Evolutionary conservation across 1,140 invertebrate species (phyloP), one percentile per base, ranked within the genome.

Genomic region (Brachionus rotundiformis): DNA sequence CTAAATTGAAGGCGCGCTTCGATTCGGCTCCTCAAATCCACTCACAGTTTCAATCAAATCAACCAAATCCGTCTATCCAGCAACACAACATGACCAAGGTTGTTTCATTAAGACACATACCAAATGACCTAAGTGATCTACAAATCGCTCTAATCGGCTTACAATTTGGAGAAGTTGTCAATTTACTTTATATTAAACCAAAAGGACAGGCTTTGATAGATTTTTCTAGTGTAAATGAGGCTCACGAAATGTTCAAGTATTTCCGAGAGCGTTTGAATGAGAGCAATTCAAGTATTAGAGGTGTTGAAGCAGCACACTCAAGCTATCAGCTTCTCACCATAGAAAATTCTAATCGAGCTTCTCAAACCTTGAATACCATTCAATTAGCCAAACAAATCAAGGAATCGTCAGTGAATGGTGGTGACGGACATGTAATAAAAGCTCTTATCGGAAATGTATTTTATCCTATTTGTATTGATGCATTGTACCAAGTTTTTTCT

Each of bases 201-300:
- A 96, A 96, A 89, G 96, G 95, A 89, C 95, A 96, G 94, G 97
- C 97, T 83, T 98, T 98, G 88, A 90, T 99, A 82, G 96, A 99
- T 90, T 98, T 98, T 93, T 94, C 93, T 82, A 95, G 97, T 87
- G 93, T 96, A 87, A 90, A 91, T 77, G 92, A 94, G 29, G 95
- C 96, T 29, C 92, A 93, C 54, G 92, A 94, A 71, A 94, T 82
- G 86, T 89, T 65, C 93, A 95, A 86, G 91, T 98, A 61, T 91
- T 95, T 68, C 94, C 94, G 47, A 91, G 95, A 85, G 93, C 94
- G 77, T 95, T 98, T 84, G 19, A 44, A 47, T 33, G 95, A 88
- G 94, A 97, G 54, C 96, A 99, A 90, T 98, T 95, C 90, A 97
- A 95, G 84, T 41, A 19, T 79, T 5, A 79, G 54, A 33, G 76